Percentiles rank a stretch among this genome's conserved stretches.
Conservation (phyloP, 2,113 vertebrate species). For the Gadus macrocephalus region DNA sequence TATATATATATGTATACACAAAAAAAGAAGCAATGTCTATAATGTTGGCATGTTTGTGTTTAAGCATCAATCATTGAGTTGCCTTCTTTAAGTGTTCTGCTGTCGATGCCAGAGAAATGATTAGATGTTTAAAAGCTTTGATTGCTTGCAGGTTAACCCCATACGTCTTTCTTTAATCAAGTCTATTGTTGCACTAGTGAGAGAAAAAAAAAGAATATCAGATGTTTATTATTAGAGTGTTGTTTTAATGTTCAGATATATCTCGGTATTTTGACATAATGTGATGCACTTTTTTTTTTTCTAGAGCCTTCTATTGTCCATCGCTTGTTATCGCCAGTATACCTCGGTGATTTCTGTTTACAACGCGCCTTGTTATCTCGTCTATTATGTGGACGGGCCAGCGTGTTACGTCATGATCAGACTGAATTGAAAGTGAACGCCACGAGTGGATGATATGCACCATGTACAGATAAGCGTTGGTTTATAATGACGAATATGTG, state of each 20-base stretch:
- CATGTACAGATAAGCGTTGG: slow-evolving; percentile 11
- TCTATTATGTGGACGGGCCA: slow-evolving; percentile 1
- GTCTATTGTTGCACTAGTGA: slow-evolving; percentile 73
- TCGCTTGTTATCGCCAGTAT: slow-evolving; percentile 24
- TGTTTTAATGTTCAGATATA: slow-evolving; percentile 69
- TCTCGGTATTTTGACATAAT: slow-evolving; percentile 64
- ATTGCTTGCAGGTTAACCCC: slow-evolving; percentile 72
- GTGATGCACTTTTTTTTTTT: slow-evolving; percentile 68
- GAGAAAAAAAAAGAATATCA: slow-evolving; percentile 45
- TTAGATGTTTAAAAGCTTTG: slow-evolving; percentile 69
- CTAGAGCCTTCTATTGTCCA: slow-evolving; percentile 44
- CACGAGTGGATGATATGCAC: slow-evolving; percentile 11
- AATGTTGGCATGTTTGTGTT: slow-evolving; percentile 81
- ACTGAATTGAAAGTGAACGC: slow-evolving; percentile 4
- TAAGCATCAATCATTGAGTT: slow-evolving; percentile 75
- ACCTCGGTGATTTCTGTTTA: slow-evolving; percentile 19
- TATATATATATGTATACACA: too few species aligned
- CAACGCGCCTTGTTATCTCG: slow-evolving; percentile 16
- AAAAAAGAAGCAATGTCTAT: slow-evolving; percentile 71
- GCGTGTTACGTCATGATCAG: too few species aligned
- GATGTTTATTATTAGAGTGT: slow-evolving; percentile 72
- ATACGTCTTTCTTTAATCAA: slow-evolving; percentile 56
- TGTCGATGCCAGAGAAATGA: slow-evolving; percentile 67
- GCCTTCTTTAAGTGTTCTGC: slow-evolving; percentile 75
- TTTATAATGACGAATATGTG: neutral